A percentile compares a stretch with the other conserved stretches of the same genome.
Conservation (phyloP, 2,888 invertebrate genomes). For the Brenthis hecate region DNA sequence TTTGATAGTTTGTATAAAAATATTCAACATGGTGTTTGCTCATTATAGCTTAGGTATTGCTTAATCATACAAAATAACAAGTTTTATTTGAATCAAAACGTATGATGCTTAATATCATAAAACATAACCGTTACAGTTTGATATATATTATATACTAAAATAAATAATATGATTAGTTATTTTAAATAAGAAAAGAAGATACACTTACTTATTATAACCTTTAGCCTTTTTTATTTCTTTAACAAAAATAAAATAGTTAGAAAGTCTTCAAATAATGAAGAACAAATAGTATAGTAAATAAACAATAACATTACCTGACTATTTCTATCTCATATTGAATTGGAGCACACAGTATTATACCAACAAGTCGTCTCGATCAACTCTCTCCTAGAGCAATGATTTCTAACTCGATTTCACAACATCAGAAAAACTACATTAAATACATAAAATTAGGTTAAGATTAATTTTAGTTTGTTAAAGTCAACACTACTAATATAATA, state of each 20-base stretch:
- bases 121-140: background rate
- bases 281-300: background rate
- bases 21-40: slow-evolving; percentile 14
- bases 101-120: background rate
- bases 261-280: background rate
- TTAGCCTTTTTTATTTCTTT: too few relatives aligned
- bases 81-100: slow-evolving; percentile 1
- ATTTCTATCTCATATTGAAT: slow-evolving; percentile 26
- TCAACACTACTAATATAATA: too few relatives aligned
- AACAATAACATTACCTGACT: background rate
- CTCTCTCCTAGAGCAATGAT: slow-evolving; percentile 41
- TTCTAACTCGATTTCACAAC: slow-evolving; percentile 37
- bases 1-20: slow-evolving; percentile 9
- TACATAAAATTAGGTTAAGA: background rate
- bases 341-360: slow-evolving; percentile 33
- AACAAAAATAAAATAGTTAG: background rate
- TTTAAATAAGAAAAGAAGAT: background rate
- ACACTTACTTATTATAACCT: too few relatives aligned
- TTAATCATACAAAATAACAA: slow-evolving; percentile 19
- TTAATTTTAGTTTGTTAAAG: background rate
- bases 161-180: background rate
- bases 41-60: slow-evolving; percentile 7
- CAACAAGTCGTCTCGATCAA: slow-evolving; percentile 38
- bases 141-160: background rate
- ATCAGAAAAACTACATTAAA: background rate